phyloP scores from a whole-genome alignment of 92 coral and sea anemone genomes.

The Parazoanthus swiftii region DNA sequence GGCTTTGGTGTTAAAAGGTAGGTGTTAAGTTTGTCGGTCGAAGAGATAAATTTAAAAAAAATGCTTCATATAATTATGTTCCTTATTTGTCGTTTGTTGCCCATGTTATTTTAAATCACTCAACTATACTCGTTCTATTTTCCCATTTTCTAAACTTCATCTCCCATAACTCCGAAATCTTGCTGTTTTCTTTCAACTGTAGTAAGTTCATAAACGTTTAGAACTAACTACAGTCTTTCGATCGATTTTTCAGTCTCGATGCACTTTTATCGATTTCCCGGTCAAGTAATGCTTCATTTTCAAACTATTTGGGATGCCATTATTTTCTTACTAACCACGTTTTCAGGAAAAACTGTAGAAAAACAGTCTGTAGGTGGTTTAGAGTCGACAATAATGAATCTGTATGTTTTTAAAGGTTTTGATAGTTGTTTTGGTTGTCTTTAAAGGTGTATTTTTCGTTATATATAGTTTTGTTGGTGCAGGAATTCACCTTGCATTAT shows the following conservation, averaged over 20 bases:
- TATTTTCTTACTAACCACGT: too few relatives aligned
- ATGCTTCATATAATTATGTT: background rate
- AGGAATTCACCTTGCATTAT: too few relatives aligned
- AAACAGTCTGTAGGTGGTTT: too few relatives aligned
- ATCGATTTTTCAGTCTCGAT: background rate
- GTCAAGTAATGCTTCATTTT: background rate
- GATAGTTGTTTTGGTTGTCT: too few relatives aligned
- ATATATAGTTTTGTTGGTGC: too few relatives aligned
- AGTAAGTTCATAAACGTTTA: background rate
- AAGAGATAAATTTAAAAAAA: background rate
- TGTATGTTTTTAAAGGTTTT: too few relatives aligned
- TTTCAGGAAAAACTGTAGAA: too few relatives aligned
- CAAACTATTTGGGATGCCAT: too few relatives aligned
- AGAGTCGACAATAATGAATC: too few relatives aligned
- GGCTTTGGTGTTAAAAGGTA: constrained; percentile 93
- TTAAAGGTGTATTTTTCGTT: too few relatives aligned
- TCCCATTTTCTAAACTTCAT: background rate
- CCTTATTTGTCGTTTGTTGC: background rate
- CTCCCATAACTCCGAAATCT: background rate
- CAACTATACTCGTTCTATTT: background rate
- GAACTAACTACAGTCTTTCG: background rate
- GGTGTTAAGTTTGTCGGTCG: background rate
- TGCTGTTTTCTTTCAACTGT: background rate
- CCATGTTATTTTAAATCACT: too few relatives aligned
- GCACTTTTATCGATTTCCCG: background rate